phyloP scores from a whole-genome alignment of 2,797 vertebrate species.

The Pipistrellus pipistrellus region DNA sequence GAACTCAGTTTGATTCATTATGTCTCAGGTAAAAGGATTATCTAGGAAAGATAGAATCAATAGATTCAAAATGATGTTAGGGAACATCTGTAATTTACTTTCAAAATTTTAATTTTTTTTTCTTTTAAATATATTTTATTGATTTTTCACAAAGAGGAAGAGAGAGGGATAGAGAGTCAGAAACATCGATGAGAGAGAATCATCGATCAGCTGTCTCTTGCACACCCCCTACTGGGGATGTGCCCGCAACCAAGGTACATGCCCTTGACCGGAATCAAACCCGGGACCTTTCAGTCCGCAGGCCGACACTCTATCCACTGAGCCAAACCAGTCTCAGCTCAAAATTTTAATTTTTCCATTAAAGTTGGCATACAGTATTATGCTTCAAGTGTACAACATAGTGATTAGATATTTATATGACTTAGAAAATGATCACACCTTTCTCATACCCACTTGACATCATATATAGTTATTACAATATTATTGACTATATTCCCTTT shows the following conservation, averaged over 20 bases:
- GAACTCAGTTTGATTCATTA: slow-evolving; percentile 32
- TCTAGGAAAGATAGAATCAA: not conserved
- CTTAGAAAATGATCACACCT: not conserved
- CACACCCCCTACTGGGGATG: too few relatives aligned
- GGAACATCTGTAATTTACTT: slow-evolving; percentile 2
- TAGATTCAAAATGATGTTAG: slow-evolving; percentile 27
- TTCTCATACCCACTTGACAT: not conserved
- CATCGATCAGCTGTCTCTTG: too few relatives aligned
- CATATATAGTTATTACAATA: not conserved
- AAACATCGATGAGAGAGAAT: too few relatives aligned
- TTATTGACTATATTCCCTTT: not conserved
- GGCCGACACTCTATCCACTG: too few relatives aligned
- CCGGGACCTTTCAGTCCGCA: too few relatives aligned
- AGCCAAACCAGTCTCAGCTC: too few relatives aligned
- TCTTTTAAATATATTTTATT: too few relatives aligned
- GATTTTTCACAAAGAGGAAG: too few relatives aligned
- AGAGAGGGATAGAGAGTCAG: too few relatives aligned
- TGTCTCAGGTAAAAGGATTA: slow-evolving; percentile 25
- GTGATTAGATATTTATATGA: not conserved
- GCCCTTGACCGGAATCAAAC: too few relatives aligned
- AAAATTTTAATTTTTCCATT: not conserved
- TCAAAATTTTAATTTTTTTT: not conserved
- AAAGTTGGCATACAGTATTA: not conserved
- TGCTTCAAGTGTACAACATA: too few relatives aligned
- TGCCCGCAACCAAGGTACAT: too few relatives aligned